Conservation (phyloP, 2,888 invertebrate species). For the Sarcophaga carnaria region DNA sequence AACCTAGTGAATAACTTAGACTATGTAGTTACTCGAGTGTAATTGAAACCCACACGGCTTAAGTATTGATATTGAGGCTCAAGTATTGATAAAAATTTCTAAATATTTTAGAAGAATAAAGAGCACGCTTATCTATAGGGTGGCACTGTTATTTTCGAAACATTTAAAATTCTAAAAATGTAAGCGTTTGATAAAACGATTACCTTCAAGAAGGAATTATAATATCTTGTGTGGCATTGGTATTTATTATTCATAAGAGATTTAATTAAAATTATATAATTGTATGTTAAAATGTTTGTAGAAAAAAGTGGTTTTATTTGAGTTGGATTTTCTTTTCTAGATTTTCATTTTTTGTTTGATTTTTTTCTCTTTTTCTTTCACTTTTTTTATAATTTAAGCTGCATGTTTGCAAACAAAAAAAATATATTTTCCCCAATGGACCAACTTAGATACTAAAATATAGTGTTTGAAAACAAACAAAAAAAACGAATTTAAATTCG, state of each 20-base stretch:
- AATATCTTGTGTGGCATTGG: background rate
- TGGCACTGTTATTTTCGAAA: too few relatives aligned
- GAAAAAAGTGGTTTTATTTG: background rate
- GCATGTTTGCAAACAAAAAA: conserved; percentile 26
- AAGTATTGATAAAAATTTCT: too few relatives aligned
- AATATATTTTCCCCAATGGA: background rate
- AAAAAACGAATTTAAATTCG: conserved; percentile 8
- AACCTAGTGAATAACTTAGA: too few relatives aligned
- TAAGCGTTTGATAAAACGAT: background rate
- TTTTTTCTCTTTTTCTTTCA: background rate
- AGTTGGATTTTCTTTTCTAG: background rate
- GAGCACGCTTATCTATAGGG: too few relatives aligned
- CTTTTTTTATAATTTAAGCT: conserved; percentile 7
- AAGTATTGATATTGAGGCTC: too few relatives aligned
- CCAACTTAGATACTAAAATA: background rate
- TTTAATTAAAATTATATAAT: conserved; percentile 16
- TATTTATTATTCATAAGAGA: conserved; percentile 32
- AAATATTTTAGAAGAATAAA: too few relatives aligned
- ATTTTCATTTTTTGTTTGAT: background rate
- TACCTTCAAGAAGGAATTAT: background rate
- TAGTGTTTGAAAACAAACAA: background rate
- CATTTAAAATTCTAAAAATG: too few relatives aligned
- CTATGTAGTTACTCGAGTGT: too few relatives aligned
- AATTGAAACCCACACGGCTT: too few relatives aligned
- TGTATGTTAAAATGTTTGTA: too few relatives aligned